phyloP scores from a whole-genome alignment of 2,113 vertebrate genomes.

The Lontra canadensis region DNA sequence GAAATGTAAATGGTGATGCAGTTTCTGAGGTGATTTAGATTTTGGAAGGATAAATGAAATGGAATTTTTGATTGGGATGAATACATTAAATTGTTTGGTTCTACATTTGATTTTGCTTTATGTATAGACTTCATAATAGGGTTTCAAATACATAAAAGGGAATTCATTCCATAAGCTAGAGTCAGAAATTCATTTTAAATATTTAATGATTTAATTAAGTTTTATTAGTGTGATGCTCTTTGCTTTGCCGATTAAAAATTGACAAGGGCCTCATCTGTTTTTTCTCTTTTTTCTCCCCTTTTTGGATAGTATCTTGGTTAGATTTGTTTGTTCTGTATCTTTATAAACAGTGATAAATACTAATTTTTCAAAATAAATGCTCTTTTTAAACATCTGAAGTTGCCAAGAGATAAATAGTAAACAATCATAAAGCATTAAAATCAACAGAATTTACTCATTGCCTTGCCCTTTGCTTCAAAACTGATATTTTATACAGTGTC shows the following conservation, averaged over 20 bases:
- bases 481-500: neutral
- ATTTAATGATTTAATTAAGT: slow-evolving; percentile 76
- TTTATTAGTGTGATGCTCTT: slow-evolving; percentile 66
- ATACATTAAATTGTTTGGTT: slow-evolving; percentile 61
- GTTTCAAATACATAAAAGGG: slow-evolving; percentile 30
- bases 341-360: slow-evolving; percentile 45
- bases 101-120: slow-evolving; percentile 59
- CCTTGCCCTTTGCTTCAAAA: neutral
- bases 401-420: slow-evolving; percentile 1
- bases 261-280: slow-evolving; percentile 54
- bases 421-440: neutral
- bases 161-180: slow-evolving; percentile 61
- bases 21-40: slow-evolving; percentile 48
- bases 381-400: neutral
- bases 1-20: slow-evolving; percentile 53
- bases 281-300: neutral
- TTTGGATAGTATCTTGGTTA: slow-evolving; percentile 37
- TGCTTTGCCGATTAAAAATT: slow-evolving; percentile 59
- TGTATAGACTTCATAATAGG: slow-evolving; percentile 20
- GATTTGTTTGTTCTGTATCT: slow-evolving; percentile 19
- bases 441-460: neutral
- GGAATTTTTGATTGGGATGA: slow-evolving; percentile 61
- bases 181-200: slow-evolving; percentile 69
- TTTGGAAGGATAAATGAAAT: slow-evolving; percentile 61
- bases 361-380: neutral